A percentile compares a stretch with the other conserved stretches of the same genome.
Evolutionary conservation across 2,888 invertebrate species (phyloP).

Genomic region (Drosophila putrida): DNA sequence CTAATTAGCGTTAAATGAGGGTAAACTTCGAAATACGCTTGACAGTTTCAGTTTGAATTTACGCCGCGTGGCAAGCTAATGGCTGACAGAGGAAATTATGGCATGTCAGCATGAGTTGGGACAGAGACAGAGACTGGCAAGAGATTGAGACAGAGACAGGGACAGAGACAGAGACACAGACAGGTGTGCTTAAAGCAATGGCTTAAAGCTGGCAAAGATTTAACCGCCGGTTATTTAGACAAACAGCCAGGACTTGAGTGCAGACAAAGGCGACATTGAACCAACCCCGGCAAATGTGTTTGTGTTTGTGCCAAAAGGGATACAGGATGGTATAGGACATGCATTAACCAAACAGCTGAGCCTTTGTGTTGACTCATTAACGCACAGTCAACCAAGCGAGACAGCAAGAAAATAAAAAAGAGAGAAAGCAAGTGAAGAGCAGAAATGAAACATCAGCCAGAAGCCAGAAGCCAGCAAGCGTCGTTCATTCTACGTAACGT

Average conservation of each 20-base stretch:
- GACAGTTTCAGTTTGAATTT: conserved; percentile 44
- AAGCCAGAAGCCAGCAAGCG: conserved; percentile 26
- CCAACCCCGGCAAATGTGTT: conserved; percentile 39
- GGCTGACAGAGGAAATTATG: conserved; percentile 49
- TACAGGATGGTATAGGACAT: conserved; percentile 46
- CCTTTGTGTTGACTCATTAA: conserved; percentile 78
- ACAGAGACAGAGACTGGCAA: conserved; percentile 6
- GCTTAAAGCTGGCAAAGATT: conserved; percentile 49
- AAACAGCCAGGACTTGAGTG: conserved; percentile 51
- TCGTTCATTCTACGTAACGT: conserved; percentile 40
- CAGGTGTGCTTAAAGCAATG: conserved; percentile 36
- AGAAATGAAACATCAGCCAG: conserved; percentile 24
- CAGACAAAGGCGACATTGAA: conserved; percentile 66
- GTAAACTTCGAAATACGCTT: conserved; percentile 41
- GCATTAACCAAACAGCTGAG: conserved; percentile 81
- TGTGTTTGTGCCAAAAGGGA: conserved; percentile 17
- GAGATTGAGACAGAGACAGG: conserved; percentile 14
- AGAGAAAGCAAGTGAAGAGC: conserved; percentile 4
- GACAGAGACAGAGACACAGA: not conserved
- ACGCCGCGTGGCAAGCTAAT: conserved; percentile 33
- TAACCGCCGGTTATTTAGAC: conserved; percentile 50
- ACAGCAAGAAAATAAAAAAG: not conserved
- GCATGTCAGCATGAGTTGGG: conserved; percentile 26
- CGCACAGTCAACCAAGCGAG: conserved; percentile 44
- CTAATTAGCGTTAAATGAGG: conserved; percentile 72